Percentiles rank a stretch among this genome's conserved stretches.
Evolutionary conservation across 1,140 invertebrate species (phyloP).

Genomic region (Paramacrobiotus metropolitanus): DNA sequence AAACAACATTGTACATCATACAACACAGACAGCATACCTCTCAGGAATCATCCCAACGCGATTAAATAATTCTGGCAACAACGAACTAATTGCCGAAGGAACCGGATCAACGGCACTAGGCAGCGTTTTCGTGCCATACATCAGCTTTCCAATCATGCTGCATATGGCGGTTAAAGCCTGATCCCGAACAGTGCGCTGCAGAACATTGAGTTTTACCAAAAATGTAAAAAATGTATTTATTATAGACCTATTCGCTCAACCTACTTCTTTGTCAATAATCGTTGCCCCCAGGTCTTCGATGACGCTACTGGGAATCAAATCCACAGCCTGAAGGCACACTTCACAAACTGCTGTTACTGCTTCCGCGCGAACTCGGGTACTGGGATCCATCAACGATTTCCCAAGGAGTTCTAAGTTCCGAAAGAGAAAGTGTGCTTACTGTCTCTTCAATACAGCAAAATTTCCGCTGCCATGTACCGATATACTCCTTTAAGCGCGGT

Average conservation of each 20-base stretch:
- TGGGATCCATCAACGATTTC: neutral
- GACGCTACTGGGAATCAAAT: neutral
- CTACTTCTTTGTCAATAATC: neutral
- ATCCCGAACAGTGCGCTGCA: neutral
- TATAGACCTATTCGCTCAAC: no score
- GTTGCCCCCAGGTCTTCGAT: neutral
- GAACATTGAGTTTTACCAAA: no score
- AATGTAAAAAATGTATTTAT: no score
- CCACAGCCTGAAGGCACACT: neutral
- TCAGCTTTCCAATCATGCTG: neutral
- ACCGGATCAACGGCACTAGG: neutral
- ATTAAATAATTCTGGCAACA: neutral
- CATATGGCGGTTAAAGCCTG: neutral
- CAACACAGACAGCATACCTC: neutral
- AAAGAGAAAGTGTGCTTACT: neutral
- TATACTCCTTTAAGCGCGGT: neutral
- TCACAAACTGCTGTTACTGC: neutral
- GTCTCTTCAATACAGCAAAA: no score
- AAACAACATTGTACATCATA: neutral
- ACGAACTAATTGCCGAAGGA: neutral
- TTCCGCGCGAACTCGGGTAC: neutral
- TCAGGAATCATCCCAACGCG: neutral
- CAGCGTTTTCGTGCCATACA: neutral
- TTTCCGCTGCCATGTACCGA: no score
- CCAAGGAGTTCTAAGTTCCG: neutral